Conservation (phyloP, 2,888 invertebrate species). For the Pteria penguin region DNA sequence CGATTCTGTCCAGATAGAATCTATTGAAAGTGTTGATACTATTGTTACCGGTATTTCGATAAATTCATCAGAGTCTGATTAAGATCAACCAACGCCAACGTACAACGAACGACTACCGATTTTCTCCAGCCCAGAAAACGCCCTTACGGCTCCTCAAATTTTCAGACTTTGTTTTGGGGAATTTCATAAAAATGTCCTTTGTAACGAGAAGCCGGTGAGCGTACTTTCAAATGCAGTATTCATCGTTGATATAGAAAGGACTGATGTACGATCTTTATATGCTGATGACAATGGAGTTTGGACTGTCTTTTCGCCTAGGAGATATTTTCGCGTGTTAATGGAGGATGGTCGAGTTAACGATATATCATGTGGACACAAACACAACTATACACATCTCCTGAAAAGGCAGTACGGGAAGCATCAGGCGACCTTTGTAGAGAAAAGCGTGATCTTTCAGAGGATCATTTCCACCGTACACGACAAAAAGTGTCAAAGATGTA, state of each 20-base stretch:
- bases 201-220: conserved; percentile 2
- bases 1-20: too few species aligned
- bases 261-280: not conserved
- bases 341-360: conserved; percentile 5
- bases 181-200: not conserved
- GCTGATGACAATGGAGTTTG: conserved; percentile 12
- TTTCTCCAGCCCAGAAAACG: too few species aligned
- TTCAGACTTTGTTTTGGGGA: not conserved
- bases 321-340: not conserved
- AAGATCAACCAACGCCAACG: too few species aligned
- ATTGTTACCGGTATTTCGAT: too few species aligned
- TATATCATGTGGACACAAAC: not conserved
- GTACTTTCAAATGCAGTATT: not conserved
- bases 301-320: not conserved
- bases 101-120: too few species aligned
- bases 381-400: not conserved
- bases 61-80: too few species aligned
- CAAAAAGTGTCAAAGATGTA: not conserved
- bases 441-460: conserved; percentile 13
- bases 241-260: not conserved
- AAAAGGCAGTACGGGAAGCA: conserved; percentile 19
- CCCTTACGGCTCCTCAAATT: too few species aligned
- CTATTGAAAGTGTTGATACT: too few species aligned
- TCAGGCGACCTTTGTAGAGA: conserved; percentile 9
- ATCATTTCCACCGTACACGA: conserved; percentile 5